phyloP scores from a whole-genome alignment of 2,797 vertebrate genomes.

The Rhabdomys pumilio region DNA sequence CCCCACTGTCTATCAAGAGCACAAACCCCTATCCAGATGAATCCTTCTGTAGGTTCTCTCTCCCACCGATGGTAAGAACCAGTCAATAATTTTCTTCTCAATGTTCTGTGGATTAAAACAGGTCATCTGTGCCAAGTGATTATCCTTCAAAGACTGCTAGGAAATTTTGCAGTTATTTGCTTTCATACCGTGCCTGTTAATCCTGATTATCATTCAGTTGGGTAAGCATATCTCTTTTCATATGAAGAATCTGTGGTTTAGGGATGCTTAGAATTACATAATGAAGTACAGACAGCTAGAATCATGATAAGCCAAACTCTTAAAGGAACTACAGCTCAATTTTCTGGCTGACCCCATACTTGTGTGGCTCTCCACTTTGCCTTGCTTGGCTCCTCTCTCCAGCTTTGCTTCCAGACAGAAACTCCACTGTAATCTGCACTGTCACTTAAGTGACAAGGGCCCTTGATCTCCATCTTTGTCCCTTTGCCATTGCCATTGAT shows the following conservation, averaged over 20 bases:
- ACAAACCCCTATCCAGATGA: background rate
- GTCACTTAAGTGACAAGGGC: background rate
- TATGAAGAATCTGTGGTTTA: background rate
- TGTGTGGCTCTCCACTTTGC: fast-evolving
- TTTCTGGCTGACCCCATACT: background rate
- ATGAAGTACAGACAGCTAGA: constrained; percentile 17
- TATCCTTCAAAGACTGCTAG: constrained; percentile 25
- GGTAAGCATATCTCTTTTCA: background rate
- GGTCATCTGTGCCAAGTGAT: constrained; percentile 61
- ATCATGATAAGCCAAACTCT: background rate
- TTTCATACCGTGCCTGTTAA: constrained; percentile 41
- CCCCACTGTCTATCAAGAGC: background rate
- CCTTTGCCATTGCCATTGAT: background rate
- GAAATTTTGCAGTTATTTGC: constrained; percentile 40
- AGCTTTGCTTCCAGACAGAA: background rate
- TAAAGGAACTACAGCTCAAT: background rate
- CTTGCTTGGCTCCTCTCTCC: background rate
- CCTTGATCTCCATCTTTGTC: background rate
- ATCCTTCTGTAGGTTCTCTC: background rate
- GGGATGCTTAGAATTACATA: background rate
- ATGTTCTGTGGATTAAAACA: constrained; percentile 54
- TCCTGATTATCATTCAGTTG: constrained; percentile 19
- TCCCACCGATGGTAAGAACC: constrained; percentile 57
- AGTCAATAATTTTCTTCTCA: constrained; percentile 33
- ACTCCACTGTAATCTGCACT: background rate